These are phyloP conservation scores for Zophobas atratus DNA, from an alignment of 1,140 invertebrate genomes.

Conservation along the genomic window DNA sequence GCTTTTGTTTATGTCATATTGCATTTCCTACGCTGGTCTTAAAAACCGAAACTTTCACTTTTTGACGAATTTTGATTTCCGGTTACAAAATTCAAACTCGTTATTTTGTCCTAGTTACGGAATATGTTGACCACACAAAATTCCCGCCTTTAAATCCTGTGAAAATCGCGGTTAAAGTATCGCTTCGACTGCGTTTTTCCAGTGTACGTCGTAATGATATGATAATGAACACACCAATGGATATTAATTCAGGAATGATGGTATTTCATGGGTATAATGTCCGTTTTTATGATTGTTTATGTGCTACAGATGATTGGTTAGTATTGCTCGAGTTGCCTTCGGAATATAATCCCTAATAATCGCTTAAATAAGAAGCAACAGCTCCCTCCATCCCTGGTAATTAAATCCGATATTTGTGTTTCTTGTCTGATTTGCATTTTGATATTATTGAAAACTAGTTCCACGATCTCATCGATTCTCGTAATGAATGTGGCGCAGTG, in stretches of 20 bases:
- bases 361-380: constrained; percentile 45
- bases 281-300: constrained; percentile 68
- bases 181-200: constrained; percentile 24
- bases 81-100: too few species aligned
- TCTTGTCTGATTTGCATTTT: constrained; percentile 17
- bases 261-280: constrained; percentile 67
- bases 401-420: constrained; percentile 62
- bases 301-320: constrained; percentile 68
- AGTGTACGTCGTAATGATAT: constrained; percentile 61
- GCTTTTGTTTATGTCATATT: constrained; percentile 54
- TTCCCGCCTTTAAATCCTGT: background rate
- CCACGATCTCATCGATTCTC: background rate
- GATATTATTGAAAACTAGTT: constrained; percentile 30
- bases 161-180: background rate
- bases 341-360: constrained; percentile 55
- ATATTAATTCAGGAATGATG: constrained; percentile 66
- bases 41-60: background rate
- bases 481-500: background rate
- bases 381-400: constrained; percentile 45
- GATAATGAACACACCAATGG: constrained; percentile 64
- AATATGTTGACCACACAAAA: background rate
- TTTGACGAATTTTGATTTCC: too few species aligned
- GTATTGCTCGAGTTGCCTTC: constrained; percentile 59
- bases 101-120: too few species aligned
- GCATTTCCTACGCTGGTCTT: constrained; percentile 51